Conservation (phyloP, 2,888 invertebrate species). For the Leucania comma region DNA sequence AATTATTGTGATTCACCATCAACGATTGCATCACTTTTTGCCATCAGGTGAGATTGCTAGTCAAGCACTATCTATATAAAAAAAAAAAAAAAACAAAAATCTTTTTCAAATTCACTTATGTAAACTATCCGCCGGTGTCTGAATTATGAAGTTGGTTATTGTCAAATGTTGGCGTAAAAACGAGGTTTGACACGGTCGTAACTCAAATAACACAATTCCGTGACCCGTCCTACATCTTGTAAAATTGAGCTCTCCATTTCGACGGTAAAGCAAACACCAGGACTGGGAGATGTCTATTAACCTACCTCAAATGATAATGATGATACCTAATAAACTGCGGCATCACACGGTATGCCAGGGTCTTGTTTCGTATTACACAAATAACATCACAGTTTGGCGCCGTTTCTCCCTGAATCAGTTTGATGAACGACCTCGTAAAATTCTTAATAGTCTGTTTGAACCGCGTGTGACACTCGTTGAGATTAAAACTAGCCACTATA, state of each 20-base stretch:
- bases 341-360: background rate
- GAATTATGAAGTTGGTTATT: background rate
- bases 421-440: conserved; percentile 74
- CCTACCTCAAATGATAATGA: background rate
- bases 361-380: conserved; percentile 17
- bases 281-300: background rate
- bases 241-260: background rate
- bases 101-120: background rate
- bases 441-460: conserved; percentile 72
- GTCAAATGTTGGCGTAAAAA: background rate
- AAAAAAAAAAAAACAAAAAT: no score
- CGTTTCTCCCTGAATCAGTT: conserved; percentile 62
- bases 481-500: conserved; percentile 65
- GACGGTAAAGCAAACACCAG: background rate
- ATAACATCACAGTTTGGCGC: conserved; percentile 49
- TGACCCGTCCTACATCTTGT: background rate
- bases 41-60: no score
- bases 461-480: conserved; percentile 59
- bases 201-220: background rate
- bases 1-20: no score
- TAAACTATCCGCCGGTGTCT: background rate
- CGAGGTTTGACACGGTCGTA: no score
- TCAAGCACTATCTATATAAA: no score
- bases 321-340: background rate
- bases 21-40: no score